Base-by-base conservation (phyloP, 2,113 vertebrate genomes). In the Setophaga kirtlandii region DNA sequence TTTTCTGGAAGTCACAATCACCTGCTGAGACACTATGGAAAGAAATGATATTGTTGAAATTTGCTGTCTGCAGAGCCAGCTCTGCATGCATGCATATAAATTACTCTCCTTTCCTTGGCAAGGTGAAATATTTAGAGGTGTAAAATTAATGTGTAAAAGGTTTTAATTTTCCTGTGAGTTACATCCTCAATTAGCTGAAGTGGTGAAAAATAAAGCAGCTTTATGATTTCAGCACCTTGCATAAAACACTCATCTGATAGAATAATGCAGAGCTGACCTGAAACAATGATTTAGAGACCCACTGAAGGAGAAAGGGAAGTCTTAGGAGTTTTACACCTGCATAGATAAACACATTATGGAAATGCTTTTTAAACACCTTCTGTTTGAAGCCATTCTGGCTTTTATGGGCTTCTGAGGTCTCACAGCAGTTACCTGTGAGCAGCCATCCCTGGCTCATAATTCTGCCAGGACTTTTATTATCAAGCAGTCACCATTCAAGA, bases 151-250 rank as follows among this genome's bases (percentile, higher is more conserved):
- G 24, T 11, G 31, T 63, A 59, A 65, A 55, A 86, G 79, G 41
- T 70, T 96, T 89, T 93, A 71, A 87, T 83, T 88, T 91, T 63
- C 47, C 21, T 49, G 24, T 67, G 88, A 90, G 69, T 90, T 95
- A 86, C 71, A 89, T 20, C 52, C 76, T 90, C 85, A 83, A 88
- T 91, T 91, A 95, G 90, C 85, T 80, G 68, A 90, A 86, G 79
- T 28, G 71, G 19, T 64, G 52, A 44, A 80, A 91, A 77, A 70
- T 58, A 89, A 90, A 93, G 83, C 81, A 95, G 79, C 52, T 88
- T 93, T 78, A 77, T 67, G 75, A 81, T 59, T 93, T 88, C 82
- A 91, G 70, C 39, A 50, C 6, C 1, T 77, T 76, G 83, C 41
- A 83, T 80, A 87, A 94, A 94, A 37, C 49, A 76, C 21, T 89